Evolutionary conservation across 2,888 invertebrate genomes (phyloP).

Genomic region (Strigamia crassipes): DNA sequence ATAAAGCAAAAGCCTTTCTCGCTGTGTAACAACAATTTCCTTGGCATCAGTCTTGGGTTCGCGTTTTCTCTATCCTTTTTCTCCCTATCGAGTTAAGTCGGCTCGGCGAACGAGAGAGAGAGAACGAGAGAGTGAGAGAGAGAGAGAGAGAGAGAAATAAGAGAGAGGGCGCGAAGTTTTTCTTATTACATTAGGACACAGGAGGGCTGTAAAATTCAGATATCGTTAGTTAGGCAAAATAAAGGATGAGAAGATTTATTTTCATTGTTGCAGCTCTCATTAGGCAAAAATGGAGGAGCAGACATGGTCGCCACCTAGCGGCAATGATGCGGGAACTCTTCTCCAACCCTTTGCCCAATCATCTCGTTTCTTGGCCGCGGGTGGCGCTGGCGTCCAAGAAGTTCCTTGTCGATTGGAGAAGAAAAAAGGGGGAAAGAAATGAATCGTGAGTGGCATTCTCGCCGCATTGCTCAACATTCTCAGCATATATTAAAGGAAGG

Average conservation of each 20-base stretch:
- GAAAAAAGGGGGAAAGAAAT: slow-evolving; percentile 25
- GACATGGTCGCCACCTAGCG: slow-evolving; percentile 38
- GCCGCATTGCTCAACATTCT: slow-evolving; percentile 45
- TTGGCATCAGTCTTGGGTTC: not conserved
- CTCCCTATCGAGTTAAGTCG: not conserved
- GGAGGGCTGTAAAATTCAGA: slow-evolving; percentile 45
- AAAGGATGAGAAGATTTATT: slow-evolving; percentile 38
- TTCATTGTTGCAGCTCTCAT: slow-evolving; percentile 46
- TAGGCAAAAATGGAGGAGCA: slow-evolving; percentile 44
- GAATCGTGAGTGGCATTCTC: slow-evolving; percentile 14
- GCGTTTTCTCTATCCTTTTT: not conserved
- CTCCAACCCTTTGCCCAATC: slow-evolving; percentile 36
- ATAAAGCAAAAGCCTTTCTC: slow-evolving; percentile 33
- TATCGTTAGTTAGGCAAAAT: slow-evolving; percentile 41
- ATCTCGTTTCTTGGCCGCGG: slow-evolving; percentile 43
- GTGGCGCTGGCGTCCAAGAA: slow-evolving; percentile 43
- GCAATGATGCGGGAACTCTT: slow-evolving; percentile 25
- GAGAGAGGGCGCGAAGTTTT: slow-evolving; percentile 29
- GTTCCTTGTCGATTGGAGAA: slow-evolving; percentile 5
- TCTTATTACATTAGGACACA: slow-evolving; percentile 44
- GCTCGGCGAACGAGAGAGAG: not conserved
- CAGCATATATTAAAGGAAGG: slow-evolving; percentile 12
- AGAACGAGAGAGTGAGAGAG: not conserved
- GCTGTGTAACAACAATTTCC: slow-evolving; percentile 23
- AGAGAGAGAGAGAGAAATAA: not conserved